A percentile compares a stretch with the other conserved stretches of the same genome.
Evolutionary conservation across 2,888 invertebrate species (phyloP).

Genomic region (Lithophane semibrunnea): DNA sequence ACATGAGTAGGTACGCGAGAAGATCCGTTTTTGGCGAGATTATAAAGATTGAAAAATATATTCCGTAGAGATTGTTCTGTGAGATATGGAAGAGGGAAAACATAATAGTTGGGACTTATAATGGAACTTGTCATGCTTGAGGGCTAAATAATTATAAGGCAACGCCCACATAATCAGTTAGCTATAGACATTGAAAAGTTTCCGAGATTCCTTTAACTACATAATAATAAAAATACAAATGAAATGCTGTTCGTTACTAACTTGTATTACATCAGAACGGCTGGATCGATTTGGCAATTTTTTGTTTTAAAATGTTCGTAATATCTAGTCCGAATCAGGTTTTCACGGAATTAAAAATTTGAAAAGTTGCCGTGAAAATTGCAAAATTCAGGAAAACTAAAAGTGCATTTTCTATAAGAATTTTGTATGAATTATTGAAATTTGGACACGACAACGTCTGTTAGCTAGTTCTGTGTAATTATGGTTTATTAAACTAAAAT

Average conservation of each 20-base stretch:
- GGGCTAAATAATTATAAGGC: background rate
- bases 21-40: too few species aligned
- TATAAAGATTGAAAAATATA: background rate
- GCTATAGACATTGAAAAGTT: background rate
- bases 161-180: background rate
- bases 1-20: background rate
- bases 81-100: background rate
- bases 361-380: background rate
- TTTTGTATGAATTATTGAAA: background rate
- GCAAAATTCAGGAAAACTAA: background rate
- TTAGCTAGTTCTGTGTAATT: slow-evolving; percentile 14
- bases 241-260: background rate
- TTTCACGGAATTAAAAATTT: background rate
- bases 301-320: background rate
- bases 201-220: background rate
- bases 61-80: background rate
- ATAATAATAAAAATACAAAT: background rate
- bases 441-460: background rate
- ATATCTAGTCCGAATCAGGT: background rate
- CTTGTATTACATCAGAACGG: too few species aligned
- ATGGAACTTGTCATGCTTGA: background rate
- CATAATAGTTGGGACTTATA: background rate
- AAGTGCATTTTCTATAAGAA: background rate
- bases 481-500: background rate
- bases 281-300: background rate